Conservation (phyloP, 2,888 invertebrate genomes). For the Stenodera caucasica region DNA sequence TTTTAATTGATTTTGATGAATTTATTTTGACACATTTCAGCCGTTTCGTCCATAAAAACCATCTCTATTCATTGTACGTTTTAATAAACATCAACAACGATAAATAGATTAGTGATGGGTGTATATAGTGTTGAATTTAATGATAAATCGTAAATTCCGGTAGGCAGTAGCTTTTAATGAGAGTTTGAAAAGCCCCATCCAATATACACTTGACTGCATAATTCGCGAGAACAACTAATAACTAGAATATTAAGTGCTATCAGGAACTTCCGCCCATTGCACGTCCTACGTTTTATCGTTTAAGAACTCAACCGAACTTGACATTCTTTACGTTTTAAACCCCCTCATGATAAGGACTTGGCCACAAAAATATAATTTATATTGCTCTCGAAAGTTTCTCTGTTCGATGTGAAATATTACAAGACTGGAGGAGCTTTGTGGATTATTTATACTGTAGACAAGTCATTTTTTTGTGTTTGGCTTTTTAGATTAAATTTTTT, state of each 20-base stretch:
- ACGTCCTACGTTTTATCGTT: conserved; percentile 40
- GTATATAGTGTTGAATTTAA: conserved; percentile 14
- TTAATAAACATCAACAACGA: not conserved
- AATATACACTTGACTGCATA: conserved; percentile 35
- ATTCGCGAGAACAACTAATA: conserved; percentile 42
- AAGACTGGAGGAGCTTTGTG: not conserved
- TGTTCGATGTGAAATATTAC: conserved; percentile 15
- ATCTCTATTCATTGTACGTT: not conserved
- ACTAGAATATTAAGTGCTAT: conserved; percentile 50
- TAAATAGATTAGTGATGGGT: conserved; percentile 14
- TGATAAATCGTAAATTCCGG: conserved; percentile 26
- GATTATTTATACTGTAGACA: not conserved
- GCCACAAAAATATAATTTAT: conserved; percentile 30
- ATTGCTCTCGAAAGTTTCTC: conserved; percentile 22
- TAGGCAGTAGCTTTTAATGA: conserved; percentile 30
- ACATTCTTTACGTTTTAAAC: conserved; percentile 39
- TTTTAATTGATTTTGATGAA: not conserved
- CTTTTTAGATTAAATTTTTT: not conserved
- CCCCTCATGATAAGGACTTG: conserved; percentile 28
- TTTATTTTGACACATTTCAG: not conserved
- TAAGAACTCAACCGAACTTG: conserved; percentile 36
- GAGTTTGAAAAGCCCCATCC: conserved; percentile 35
- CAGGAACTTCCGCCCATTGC: conserved; percentile 48
- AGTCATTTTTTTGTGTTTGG: not conserved
- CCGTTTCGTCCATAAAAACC: conserved; percentile 3